A percentile compares a stretch with the other conserved stretches of the same genome.
phyloP scores from a whole-genome alignment of 2,797 vertebrate species.

The Lepidocolaptes lacrymiger region DNA sequence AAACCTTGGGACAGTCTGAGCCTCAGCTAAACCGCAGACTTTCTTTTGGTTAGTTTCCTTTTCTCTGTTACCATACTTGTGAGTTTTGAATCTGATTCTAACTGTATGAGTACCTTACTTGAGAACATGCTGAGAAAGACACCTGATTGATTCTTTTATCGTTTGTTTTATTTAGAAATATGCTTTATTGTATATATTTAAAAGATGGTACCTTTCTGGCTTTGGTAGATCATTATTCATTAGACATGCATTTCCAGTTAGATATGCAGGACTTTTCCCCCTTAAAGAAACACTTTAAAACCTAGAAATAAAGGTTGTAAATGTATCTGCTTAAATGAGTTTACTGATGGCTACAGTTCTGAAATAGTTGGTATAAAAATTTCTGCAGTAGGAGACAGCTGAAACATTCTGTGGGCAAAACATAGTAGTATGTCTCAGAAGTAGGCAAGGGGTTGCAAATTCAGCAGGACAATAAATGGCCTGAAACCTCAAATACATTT shows the following conservation, averaged over 20 bases:
- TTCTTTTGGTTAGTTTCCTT: conserved; percentile 51
- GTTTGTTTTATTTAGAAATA: not conserved
- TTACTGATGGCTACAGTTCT: not conserved
- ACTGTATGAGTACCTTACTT: not conserved
- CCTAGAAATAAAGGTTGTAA: not conserved
- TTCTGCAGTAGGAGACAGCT: not conserved
- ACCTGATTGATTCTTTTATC: not conserved
- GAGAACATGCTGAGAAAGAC: not conserved
- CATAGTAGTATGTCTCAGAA: not conserved
- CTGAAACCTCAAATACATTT: not conserved
- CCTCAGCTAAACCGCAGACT: conserved; percentile 17
- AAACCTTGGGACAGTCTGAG: conserved; percentile 15
- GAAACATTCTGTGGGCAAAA: not conserved
- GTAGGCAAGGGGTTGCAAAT: not conserved
- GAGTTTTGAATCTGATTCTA: conserved; percentile 12
- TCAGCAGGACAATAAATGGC: not conserved
- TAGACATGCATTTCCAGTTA: not conserved
- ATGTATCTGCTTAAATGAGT: not conserved
- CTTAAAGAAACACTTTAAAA: not conserved
- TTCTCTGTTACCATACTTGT: not conserved
- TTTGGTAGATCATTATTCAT: not conserved
- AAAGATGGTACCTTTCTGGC: not conserved
- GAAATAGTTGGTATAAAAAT: not conserved
- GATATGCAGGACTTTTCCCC: not conserved
- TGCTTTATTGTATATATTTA: not conserved